phyloP scores from a whole-genome alignment of 2,113 vertebrate species.

The Cettia cetti region DNA sequence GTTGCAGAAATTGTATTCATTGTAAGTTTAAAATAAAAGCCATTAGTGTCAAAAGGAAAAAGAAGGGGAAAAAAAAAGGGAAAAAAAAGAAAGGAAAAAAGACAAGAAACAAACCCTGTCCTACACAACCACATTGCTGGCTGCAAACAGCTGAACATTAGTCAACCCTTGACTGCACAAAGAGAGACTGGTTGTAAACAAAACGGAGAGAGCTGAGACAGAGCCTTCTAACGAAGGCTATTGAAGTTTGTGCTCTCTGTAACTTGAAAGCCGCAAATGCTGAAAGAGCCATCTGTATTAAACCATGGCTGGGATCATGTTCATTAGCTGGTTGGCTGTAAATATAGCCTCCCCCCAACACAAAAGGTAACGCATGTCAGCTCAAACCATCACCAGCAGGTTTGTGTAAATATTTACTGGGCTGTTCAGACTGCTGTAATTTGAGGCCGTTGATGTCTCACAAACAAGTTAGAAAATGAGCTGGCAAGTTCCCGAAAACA shows the following conservation, averaged over 20 bases:
- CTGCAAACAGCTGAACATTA: constrained; percentile 38
- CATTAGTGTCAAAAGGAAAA: neutral
- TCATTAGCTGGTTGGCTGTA: constrained; percentile 71
- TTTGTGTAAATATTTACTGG: constrained; percentile 70
- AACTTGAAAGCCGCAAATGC: constrained; percentile 64
- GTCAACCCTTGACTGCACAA: constrained; percentile 56
- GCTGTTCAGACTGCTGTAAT: constrained; percentile 44
- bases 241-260: constrained; percentile 68
- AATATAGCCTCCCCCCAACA: constrained; percentile 58
- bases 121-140: neutral
- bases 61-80: no score
- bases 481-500: constrained; percentile 58
- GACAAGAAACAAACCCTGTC: neutral
- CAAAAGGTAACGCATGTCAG: constrained; percentile 45
- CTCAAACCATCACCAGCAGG: constrained; percentile 60
- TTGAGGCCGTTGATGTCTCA: constrained; percentile 60
- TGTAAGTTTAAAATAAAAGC: constrained; percentile 21
- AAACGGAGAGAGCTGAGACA: constrained; percentile 47
- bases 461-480: constrained; percentile 58
- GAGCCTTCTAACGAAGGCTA: constrained; percentile 57
- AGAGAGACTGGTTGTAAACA: constrained; percentile 50
- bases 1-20: neutral
- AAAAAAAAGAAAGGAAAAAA: neutral
- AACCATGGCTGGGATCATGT: constrained; percentile 54
- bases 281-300: constrained; percentile 60